Conservation (phyloP, 2,113 vertebrate genomes). For the Rhabdornis inornatus region DNA sequence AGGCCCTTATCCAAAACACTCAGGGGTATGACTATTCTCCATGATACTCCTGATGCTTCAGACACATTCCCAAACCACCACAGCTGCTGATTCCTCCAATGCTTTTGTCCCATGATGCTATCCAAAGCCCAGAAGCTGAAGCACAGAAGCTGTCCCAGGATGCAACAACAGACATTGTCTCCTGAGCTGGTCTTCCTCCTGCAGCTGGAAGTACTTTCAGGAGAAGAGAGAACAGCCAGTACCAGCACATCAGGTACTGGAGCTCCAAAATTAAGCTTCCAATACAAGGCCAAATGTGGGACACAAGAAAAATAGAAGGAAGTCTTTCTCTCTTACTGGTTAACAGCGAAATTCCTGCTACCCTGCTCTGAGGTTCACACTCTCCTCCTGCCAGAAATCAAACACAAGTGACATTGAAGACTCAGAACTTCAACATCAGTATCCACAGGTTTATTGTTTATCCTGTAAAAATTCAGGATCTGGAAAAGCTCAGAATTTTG, state of each 20-base stretch:
- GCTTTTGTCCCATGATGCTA: background rate
- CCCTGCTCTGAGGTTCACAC: background rate
- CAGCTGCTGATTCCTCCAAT: background rate
- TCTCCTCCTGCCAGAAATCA: background rate
- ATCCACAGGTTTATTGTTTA: background rate
- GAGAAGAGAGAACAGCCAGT: background rate
- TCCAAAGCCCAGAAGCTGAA: background rate
- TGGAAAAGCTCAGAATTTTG: background rate
- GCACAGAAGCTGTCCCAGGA: background rate
- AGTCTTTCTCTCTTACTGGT: background rate
- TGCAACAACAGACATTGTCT: background rate
- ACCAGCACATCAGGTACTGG: background rate
- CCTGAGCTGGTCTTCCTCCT: background rate
- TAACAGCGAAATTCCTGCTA: background rate
- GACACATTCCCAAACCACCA: background rate
- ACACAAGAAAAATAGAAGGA: background rate
- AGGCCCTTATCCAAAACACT: background rate
- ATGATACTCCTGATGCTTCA: background rate
- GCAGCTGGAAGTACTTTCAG: background rate
- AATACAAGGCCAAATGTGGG: background rate
- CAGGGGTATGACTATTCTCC: background rate
- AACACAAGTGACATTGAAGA: rapidly evolving
- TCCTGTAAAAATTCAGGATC: background rate
- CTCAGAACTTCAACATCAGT: background rate
- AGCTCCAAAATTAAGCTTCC: background rate